phyloP scores from a whole-genome alignment of 2,797 vertebrate genomes.

The Xenops minutus region DNA sequence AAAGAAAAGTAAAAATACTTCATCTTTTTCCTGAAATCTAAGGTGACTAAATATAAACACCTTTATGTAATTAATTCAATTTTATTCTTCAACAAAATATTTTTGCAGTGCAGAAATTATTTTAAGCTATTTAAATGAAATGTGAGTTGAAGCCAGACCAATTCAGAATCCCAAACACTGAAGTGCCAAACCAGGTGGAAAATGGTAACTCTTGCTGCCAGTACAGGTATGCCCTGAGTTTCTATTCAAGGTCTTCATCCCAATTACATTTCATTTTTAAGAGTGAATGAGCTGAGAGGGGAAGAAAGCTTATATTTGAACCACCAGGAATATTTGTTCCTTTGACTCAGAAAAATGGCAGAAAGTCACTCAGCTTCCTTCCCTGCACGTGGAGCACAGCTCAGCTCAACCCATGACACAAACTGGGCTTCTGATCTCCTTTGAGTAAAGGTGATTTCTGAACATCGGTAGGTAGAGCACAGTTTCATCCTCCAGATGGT shows the following conservation, averaged over 20 bases:
- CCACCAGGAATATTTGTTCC: background rate
- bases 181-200: background rate
- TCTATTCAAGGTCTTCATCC: background rate
- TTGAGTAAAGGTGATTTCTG: background rate
- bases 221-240: background rate
- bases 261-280: background rate
- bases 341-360: background rate
- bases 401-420: background rate
- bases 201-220: background rate
- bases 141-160: background rate
- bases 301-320: background rate
- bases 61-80: background rate
- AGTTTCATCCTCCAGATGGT: background rate
- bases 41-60: background rate
- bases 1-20: background rate
- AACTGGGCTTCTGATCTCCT: background rate
- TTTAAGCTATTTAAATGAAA: background rate
- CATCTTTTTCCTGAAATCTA: background rate
- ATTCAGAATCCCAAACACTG: background rate
- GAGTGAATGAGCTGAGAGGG: background rate
- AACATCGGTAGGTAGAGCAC: background rate
- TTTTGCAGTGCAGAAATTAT: background rate
- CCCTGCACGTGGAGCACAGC: rapidly evolving
- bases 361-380: background rate
- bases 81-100: background rate